Evolutionary conservation across 2,113 vertebrate genomes (phyloP).

Genomic region (Todiramphus chloris): DNA sequence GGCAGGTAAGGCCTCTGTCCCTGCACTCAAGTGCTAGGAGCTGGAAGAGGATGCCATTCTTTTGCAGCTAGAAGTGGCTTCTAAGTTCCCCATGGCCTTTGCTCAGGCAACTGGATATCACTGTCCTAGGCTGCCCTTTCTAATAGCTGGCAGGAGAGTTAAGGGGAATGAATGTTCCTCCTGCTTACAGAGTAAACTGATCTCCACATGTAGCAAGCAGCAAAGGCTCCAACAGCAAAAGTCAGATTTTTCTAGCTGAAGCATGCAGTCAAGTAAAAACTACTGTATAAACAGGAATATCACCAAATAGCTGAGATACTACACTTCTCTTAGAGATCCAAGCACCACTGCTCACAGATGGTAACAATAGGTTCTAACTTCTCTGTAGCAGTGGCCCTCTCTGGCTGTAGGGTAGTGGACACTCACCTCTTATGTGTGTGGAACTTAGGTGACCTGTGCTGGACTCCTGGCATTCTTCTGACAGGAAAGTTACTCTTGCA

Average conservation of each 20-base stretch:
- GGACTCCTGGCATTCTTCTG: neutral
- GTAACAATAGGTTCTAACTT: neutral
- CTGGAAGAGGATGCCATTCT: neutral
- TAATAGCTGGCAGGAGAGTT: neutral
- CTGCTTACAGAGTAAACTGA: neutral
- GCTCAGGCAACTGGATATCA: neutral
- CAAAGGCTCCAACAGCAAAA: neutral
- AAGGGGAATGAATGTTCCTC: neutral
- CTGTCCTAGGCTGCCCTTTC: neutral
- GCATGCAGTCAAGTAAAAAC: neutral
- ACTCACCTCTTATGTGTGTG: neutral
- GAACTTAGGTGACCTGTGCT: neutral
- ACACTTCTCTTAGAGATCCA: neutral
- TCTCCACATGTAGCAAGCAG: neutral
- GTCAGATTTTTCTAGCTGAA: neutral
- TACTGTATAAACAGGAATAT: neutral
- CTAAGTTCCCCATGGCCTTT: neutral
- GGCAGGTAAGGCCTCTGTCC: neutral
- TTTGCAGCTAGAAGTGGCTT: neutral
- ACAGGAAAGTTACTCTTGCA: neutral
- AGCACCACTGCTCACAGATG: neutral
- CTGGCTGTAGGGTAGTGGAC: neutral
- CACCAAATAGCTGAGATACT: neutral
- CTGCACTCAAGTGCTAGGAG: accelerated
- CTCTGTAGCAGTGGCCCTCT: neutral